A percentile compares a stretch with the other conserved stretches of the same genome.
phyloP scores from a whole-genome alignment of 1,140 invertebrate species.

The Drosophila chauvacae region DNA sequence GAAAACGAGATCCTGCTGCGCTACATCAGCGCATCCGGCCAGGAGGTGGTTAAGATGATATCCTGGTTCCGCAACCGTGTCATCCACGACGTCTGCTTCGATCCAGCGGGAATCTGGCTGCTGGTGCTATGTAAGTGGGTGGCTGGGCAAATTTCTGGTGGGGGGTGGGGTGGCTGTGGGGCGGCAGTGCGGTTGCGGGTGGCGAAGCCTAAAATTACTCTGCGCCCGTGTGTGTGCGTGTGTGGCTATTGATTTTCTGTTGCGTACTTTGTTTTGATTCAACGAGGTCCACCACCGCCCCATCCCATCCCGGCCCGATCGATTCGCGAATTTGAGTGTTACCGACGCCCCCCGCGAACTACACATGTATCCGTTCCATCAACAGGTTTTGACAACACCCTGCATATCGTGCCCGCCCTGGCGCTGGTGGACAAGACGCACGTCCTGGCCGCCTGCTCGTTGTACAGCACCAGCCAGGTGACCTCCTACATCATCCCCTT shows the following conservation, averaged over 20 bases:
- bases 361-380: conserved; percentile 21
- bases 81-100: conserved; percentile 89
- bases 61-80: conserved; percentile 88
- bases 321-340: conserved; percentile 12
- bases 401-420: conserved; percentile 83
- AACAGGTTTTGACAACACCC: conserved; percentile 84
- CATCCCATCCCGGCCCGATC: conserved; percentile 7
- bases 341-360: conserved; percentile 27
- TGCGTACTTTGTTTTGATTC: conserved; percentile 66
- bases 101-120: conserved; percentile 89
- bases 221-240: conserved; percentile 32
- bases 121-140: conserved; percentile 86
- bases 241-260: conserved; percentile 75
- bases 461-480: conserved; percentile 76
- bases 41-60: conserved; percentile 87
- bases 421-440: conserved; percentile 68
- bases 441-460: conserved; percentile 50
- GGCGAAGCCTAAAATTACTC: conserved; percentile 65
- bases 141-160: conserved; percentile 5
- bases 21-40: conserved; percentile 78
- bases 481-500: conserved; percentile 84
- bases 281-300: not conserved
- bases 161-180: conserved; percentile 1
- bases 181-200: conserved; percentile 22
- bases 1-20: conserved; percentile 83